Base-by-base conservation (phyloP, 2,113 vertebrate genomes). In the Trichomycterus rosablanca region DNA sequence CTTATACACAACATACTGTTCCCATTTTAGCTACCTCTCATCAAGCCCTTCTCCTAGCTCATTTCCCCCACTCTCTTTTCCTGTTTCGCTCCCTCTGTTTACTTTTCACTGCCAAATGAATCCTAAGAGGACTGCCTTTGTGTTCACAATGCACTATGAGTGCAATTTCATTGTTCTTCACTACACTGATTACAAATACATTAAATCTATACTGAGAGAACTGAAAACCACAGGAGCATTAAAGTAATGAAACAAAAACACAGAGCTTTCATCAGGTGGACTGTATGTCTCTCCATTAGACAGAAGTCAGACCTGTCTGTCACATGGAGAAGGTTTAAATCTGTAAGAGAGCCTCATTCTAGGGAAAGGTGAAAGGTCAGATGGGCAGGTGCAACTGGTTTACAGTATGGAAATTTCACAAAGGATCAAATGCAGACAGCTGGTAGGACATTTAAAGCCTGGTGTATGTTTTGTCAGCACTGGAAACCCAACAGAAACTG, bases 341-440 rank as follows among this genome's bases (percentile, higher is more conserved):
- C 12, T 24, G 40, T 11, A 43, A 7, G 30, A 19, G 14, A 22
- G 14, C 9, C 18, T 46, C 44, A 34, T 24, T 34, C 18, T 26
- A n/a, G 30, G 23, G 16, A 49, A 35, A 63, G 66, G 76, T 78
- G 73, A 80, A 66, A 78, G 73, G 77, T 76, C 66, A 74, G 37
- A 46, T 61, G 26, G 49, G 64, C 68, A 76, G 67, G 70, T 53
- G 57, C 57, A 40, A 32, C 37, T 56, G 30, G 26, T 70, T 55
- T 23, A 60, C 49, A 57, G 24, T 51, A 59, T 60, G 19, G 23
- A 42, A 30, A 7, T 4, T 44, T 59, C 12, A n/a, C 14, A 14
- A 45, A 46, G 49, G 19, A 16, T 34, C 50, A 19, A 16, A 67
- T 23, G 15, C 58, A 42, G 42, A 32, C 11, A 35, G 18, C 11